Evolutionary conservation across 1,140 invertebrate genomes (phyloP).

Genomic region (Melanaphis sacchari): DNA sequence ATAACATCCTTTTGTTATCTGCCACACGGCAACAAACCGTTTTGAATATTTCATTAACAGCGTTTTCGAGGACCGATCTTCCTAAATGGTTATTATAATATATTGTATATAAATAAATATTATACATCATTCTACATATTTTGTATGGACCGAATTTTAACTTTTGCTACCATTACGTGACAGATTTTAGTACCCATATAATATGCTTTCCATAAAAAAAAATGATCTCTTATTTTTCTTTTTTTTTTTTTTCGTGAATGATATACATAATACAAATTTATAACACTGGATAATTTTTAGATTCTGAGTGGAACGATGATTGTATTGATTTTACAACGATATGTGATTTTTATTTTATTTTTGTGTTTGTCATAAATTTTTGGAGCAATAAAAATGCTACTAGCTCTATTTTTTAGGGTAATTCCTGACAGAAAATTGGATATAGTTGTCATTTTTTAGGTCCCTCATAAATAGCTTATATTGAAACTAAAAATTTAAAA

Average conservation of each 20-base stretch:
- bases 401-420: neutral
- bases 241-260: neutral
- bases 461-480: too few species aligned
- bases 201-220: neutral
- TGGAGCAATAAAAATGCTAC: neutral
- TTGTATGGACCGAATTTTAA: neutral
- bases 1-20: conserved; percentile 42
- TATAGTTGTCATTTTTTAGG: too few species aligned
- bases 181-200: neutral
- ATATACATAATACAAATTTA: neutral
- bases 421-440: neutral
- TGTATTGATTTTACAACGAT: neutral
- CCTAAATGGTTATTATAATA: neutral
- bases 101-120: neutral
- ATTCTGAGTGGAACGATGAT: neutral
- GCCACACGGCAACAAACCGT: neutral
- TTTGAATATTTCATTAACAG: conserved; percentile 47
- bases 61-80: neutral
- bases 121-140: neutral
- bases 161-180: neutral
- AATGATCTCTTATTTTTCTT: too few species aligned
- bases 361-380: neutral
- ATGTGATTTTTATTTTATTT: neutral
- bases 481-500: too few species aligned
- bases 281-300: neutral